Base-by-base conservation (phyloP, 2,797 vertebrate genomes). In the Cottoperca gobio region DNA sequence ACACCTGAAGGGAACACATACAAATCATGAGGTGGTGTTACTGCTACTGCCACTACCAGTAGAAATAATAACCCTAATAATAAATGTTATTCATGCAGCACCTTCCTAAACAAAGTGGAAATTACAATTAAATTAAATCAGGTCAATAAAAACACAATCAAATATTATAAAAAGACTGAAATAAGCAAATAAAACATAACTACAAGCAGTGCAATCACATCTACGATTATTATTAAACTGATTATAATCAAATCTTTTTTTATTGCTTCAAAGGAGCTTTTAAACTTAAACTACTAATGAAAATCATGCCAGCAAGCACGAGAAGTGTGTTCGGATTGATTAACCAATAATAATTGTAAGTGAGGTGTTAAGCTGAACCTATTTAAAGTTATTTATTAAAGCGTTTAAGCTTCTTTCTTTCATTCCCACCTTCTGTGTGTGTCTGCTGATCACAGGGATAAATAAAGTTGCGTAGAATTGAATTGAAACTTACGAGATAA, bases 401-500 rank as follows among this genome's bases (percentile, higher is more conserved):
- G 35, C 11, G 35, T 24, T n/a, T 9, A 58, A 35, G 7, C 19
- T 49, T 4, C 39, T 1, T 37, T 52, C 40, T 48, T 60, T n/a
- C 37, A 26, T 14, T 46, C 31, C n/a, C 16, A 0, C 48, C 10
- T 6, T 6, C 4, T 40, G 40, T 40, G 9, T 14, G 42, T 37
- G 45, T 70, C 53, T 53, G 46, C 24, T 31, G 9, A 54, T 53
- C 8, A 2, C 31, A 37, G 6, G 3, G 16, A 31, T 24, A 1
- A 33, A 63, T 26, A 28, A 24, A 48, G 48, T 10, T 52, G 1
- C 9, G 13, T 3, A 24, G 17, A 58, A 26, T 4, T 7, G 4
- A 57, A 48, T 0, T 46, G 6, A 52, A 72, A 70, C 84, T 91
- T 49, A 96, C 95, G 65, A 96, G 90, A 83, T 96, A 95, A 24